Evolutionary conservation across 2,888 invertebrate species (phyloP), one percentile per base, ranked within the genome.

Genomic region (Kuschelorhynchus macadamiae): DNA sequence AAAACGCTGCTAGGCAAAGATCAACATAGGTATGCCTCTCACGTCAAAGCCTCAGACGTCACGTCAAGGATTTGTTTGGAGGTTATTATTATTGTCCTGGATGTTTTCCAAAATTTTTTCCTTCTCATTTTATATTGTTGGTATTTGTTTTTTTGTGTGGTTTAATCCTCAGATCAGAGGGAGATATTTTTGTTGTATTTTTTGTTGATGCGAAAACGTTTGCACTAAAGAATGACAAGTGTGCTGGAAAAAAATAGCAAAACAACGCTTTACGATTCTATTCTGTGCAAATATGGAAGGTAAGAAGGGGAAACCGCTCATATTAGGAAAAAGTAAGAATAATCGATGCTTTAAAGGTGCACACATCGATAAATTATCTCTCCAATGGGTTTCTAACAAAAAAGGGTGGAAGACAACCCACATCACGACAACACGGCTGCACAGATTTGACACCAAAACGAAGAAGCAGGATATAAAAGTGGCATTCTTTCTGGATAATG

Each of bases 401-500:
- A 36, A 36, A 7, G 36, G 5, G 11, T 11, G 36, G 36, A 36
- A 7, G 36, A 36, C 36, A 12, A 3, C 5, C 3, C 5, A 36
- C 3, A 36, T 36, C 12, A 36, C 11, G 11, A 36, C 36, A 11
- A 36, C 25, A 36, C 11, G 36, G 36, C 12, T 3, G 3, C 36
- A 36, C 12, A 3, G 11, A 11, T 36, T 36, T 36, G 36, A 36
- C 11, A 11, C 12, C 3, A 36, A 36, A 11, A 36, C 11, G 36
- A 36, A 36, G 12, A 11, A 11, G 3, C 36, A 7, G 12, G 11
- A 36, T 12, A 36, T 4, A 36, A 25, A 42, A 41, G 55, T 53
- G 12, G 39, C 17, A 53, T 41, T 47, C 4, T 53, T 53, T 53
- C 20, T 53, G 14, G 55, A 53, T 53, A 53, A 39, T 53, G 55